Base-by-base conservation (phyloP, 2,888 invertebrate species). In the Emmelina monodactyla region DNA sequence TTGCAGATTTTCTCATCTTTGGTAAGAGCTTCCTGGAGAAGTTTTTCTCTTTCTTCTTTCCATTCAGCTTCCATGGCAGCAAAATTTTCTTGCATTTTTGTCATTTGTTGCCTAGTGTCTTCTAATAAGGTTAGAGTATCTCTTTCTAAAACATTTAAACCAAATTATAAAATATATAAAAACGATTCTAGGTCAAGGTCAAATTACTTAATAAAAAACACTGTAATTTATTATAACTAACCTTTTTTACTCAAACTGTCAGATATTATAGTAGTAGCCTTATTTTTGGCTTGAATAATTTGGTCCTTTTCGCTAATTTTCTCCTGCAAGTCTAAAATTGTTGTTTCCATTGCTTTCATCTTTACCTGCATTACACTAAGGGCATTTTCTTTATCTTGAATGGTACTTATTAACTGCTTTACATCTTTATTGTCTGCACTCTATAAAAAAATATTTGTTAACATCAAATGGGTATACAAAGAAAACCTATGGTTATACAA, bases 281-380 rank as follows among this genome's bases (percentile, higher is more conserved):
- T 87, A 50, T 91, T 91, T 59, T 91, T 84, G 3, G 91, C 87
- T 62, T 88, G 87, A 52, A 93, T 89, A 33, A 93, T 88, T 53
- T 89, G 88, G 66, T 92, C 91, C 62, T 92, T 90, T 66, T 92
- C 91, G 53, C 85, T 87, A 2, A 92, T 76, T 64, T 87, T 87
- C 59, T 93, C 94, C 66, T 92, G 90, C 33, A 91, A 76, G 62
- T 95, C 94, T 43, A 94, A 65, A 32, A 94, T 84, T 40, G 83
- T 84, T 6, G 86, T 85, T 65, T 93, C 92, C 59, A 91, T 76
- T 50, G 89, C 88, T 49, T 56, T 76, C 50, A 79, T 65, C 50
- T 72, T 79, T 0, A 72, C 65, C 53, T 78, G 73, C 53, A 78
- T 60, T 4, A 75, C 50, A 59, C 62, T 75, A 12, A 78, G 45